Conservation (phyloP, 1,140 invertebrate species). For the Zaprionus camerounensis region DNA sequence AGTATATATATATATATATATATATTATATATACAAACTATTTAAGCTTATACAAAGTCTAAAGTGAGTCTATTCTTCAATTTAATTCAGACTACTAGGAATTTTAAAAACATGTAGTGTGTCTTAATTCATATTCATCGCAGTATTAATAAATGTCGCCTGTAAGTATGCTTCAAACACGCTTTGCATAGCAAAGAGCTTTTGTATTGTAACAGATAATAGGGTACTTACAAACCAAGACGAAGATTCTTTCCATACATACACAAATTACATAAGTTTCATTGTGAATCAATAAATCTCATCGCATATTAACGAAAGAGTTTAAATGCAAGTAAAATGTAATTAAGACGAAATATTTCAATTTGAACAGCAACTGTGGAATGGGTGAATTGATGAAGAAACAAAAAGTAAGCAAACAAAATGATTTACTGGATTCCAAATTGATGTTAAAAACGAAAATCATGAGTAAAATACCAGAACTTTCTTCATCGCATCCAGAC, state of each 20-base stretch:
- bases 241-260: neutral
- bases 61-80: neutral
- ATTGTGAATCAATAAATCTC: no score
- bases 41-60: neutral
- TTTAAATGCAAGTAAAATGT: neutral
- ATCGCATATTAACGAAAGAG: neutral
- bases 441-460: neutral
- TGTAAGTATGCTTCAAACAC: slow-evolving; percentile 16
- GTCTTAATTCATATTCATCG: no score
- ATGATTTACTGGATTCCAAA: neutral
- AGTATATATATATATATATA: no score
- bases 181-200: neutral
- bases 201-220: neutral
- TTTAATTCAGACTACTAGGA: no score
- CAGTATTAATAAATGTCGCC: neutral
- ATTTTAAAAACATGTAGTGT: no score
- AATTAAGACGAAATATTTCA: neutral
- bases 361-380: neutral
- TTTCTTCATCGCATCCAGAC: neutral
- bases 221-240: no score
- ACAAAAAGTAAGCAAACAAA: neutral
- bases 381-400: neutral
- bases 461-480: neutral
- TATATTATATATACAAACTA: neutral
- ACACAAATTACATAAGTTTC: no score